Evolutionary conservation across 2,113 vertebrate species (phyloP), one percentile per base, ranked within the genome.

Genomic region (Pomatorhinus ruficollis): DNA sequence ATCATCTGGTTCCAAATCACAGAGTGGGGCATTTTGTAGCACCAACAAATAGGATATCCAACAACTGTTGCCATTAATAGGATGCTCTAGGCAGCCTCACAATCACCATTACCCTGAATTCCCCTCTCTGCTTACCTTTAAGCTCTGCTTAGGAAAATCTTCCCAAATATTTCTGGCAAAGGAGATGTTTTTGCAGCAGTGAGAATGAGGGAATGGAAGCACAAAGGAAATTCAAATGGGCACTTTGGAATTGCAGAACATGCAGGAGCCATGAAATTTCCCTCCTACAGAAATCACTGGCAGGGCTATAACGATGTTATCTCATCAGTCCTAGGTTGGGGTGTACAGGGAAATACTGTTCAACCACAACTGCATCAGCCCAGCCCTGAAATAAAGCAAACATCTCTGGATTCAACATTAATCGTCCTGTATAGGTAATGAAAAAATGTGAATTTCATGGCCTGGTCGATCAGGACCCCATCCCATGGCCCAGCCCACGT

Each of bases 21-120:
- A 31, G 20, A 11, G 22, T 24, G 47, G 33, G 19, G 12, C 5
- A 15, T 30, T 65, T 69, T 64, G 5, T 9, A 68, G 25, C 28
- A 19, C 21, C n/a, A 61, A 13, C 8, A 91, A 80, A 72, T 2
- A 20, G 49, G 10, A 75, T 31, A 19, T 28, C 8, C n/a, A 54
- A 5, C 2, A 35, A 56, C 1, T 6, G 5, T 3, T 61, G 15
- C 6, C 63, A 50, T 52, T 23, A 44, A 11, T 3, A 28, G 9
- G 40, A 9, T 40, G 49, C 9, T 57, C 56, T 27, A 7, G 47
- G 25, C 52, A 81, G 30, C 27, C 40, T 44, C 63, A 21, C n/a
- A 13, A 1, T 12, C 15, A 23, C 11, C 47, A 33, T 1, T 1
- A 86, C 8, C 16, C 31, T 52, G 24, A 80, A 56, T 17, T 35